Conservation (phyloP, 2,113 vertebrate species). For the Piaya cayana region DNA sequence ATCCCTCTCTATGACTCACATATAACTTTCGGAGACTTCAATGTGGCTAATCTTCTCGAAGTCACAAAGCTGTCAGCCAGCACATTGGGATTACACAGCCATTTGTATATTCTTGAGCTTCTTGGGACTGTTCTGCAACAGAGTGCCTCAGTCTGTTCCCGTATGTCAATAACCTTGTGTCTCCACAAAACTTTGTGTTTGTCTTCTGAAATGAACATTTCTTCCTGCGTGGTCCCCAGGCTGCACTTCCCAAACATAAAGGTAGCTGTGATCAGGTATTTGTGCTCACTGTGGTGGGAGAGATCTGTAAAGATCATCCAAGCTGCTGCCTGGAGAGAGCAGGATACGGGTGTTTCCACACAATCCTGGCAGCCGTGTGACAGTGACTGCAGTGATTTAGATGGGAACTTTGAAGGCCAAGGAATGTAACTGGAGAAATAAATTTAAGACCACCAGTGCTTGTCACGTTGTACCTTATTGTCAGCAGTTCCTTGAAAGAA, state of each 20-base stretch:
- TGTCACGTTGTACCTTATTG: not conserved
- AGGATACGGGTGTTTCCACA: not conserved
- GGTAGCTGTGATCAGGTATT: not conserved
- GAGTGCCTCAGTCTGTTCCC: not conserved
- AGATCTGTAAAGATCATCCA: not conserved
- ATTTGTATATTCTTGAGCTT: not conserved
- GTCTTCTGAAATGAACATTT: not conserved
- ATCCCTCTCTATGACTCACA: not conserved
- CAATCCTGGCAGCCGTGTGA: not conserved
- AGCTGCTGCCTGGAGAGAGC: not conserved
- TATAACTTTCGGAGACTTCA: not conserved
- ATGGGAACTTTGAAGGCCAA: not conserved
- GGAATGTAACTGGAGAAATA: not conserved
- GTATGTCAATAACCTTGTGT: not conserved
- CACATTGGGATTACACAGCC: not conserved
- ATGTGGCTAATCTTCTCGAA: not conserved
- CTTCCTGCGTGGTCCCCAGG: not conserved
- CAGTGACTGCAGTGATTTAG: not conserved
- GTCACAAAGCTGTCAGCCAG: not conserved
- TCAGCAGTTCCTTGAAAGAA: not conserved
- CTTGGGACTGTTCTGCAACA: not conserved
- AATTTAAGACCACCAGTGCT: rapidly evolving
- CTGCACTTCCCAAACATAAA: not conserved
- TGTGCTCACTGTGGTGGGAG: rapidly evolving
- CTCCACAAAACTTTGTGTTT: not conserved